A percentile compares a stretch with the other conserved stretches of the same genome.
Conservation (phyloP, 2,888 invertebrate species). For the Tenthredo livida region DNA sequence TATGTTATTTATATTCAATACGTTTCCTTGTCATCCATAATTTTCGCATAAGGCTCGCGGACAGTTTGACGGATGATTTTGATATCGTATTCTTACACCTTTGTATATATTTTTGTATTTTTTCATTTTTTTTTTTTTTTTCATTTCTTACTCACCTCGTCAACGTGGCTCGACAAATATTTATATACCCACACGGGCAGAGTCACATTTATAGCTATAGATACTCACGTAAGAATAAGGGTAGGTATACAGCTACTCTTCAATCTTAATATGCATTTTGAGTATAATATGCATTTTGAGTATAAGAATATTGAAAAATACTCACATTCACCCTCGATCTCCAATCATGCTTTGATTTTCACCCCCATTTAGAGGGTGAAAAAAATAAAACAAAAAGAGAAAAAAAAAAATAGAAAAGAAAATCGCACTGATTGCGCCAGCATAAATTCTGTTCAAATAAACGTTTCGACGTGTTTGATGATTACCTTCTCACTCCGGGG, state of each 20-base stretch:
- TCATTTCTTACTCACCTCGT: background rate
- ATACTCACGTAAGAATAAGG: slow-evolving; percentile 9
- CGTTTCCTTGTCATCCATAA: background rate
- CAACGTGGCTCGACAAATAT: slow-evolving; percentile 13
- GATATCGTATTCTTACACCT: slow-evolving; percentile 30
- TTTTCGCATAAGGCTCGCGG: background rate
- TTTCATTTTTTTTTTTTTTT: background rate
- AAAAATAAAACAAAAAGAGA: background rate
- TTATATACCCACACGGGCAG: background rate
- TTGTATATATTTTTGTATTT: background rate
- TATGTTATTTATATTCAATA: slow-evolving; percentile 5
- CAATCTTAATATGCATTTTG: no score
- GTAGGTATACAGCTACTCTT: background rate
- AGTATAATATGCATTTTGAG: background rate
- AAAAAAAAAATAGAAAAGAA: background rate
- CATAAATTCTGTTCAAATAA: slow-evolving; percentile 11
- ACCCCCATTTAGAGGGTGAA: background rate
- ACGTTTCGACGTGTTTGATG: background rate
- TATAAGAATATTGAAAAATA: background rate
- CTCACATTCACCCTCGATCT: background rate
- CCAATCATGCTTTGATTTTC: background rate
- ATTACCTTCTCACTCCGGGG: background rate
- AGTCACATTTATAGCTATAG: background rate
- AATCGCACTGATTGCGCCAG: background rate
- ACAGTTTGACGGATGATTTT: slow-evolving; percentile 40